Evolutionary conservation across 2,113 vertebrate species (phyloP).

Genomic region (Notarius quadriscutis): DNA sequence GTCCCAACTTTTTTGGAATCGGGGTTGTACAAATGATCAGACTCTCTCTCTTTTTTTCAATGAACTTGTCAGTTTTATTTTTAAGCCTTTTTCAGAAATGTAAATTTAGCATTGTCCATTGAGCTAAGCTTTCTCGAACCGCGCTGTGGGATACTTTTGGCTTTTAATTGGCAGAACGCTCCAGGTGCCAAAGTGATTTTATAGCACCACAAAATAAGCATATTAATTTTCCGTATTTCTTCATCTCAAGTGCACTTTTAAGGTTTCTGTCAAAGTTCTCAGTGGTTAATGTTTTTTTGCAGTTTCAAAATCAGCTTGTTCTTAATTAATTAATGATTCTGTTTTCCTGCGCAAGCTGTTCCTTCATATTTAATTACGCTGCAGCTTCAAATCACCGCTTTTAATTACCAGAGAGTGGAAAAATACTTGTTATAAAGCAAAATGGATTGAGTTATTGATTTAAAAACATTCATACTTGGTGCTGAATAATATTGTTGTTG

Average conservation of each 20-base stretch:
- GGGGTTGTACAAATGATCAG: no score
- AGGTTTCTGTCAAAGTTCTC: neutral
- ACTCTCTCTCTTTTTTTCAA: neutral
- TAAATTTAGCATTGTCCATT: neutral
- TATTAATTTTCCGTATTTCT: constrained; percentile 12
- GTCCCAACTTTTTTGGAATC: no score
- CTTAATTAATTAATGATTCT: neutral
- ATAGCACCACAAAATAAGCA: constrained; percentile 9
- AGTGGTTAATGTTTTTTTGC: neutral
- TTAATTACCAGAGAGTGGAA: neutral
- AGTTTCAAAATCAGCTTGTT: neutral
- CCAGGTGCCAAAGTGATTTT: constrained; percentile 44
- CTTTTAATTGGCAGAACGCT: neutral
- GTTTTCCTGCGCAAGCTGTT: neutral
- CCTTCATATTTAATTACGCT: constrained; percentile 16
- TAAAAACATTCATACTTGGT: neutral
- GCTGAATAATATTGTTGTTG: neutral
- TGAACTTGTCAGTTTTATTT: neutral
- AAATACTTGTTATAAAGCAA: neutral
- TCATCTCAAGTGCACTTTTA: neutral
- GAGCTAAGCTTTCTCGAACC: neutral
- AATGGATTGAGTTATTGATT: neutral
- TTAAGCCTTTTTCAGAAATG: neutral
- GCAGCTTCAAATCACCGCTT: constrained; percentile 6
- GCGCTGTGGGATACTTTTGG: neutral